These are phyloP conservation scores for Tholera decimalis DNA, from an alignment of 2,888 invertebrate genomes.

Conservation along the genomic window DNA sequence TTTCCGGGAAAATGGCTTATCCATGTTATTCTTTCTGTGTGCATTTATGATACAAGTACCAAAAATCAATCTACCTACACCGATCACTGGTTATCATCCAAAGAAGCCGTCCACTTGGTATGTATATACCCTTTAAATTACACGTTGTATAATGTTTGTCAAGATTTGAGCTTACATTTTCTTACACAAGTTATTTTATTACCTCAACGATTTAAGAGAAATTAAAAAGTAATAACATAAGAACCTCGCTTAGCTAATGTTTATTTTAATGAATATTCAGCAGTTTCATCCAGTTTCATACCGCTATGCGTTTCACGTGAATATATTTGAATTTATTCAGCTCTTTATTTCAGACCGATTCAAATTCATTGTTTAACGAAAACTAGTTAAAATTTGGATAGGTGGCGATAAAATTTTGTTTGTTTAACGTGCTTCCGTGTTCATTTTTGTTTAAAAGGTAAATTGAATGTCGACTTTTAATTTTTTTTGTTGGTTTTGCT, in stretches of 20 bases:
- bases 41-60: too few species aligned
- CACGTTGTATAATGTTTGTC: neutral
- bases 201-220: conserved; percentile 8
- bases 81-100: too few species aligned
- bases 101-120: too few species aligned
- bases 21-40: too few species aligned
- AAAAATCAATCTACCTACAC: too few species aligned
- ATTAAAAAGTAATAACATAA: conserved; percentile 36
- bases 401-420: conserved; percentile 4
- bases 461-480: neutral
- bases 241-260: conserved; percentile 50
- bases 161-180: conserved; percentile 11
- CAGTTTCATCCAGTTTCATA: conserved; percentile 62
- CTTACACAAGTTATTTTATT: conserved; percentile 11
- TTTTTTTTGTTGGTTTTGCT: neutral
- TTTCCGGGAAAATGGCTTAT: too few species aligned
- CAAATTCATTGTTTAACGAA: conserved; percentile 45
- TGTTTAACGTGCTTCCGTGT: conserved; percentile 3
- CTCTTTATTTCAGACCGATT: conserved; percentile 41
- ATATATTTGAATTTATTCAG: conserved; percentile 66
- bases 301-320: conserved; percentile 56
- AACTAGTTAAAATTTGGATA: conserved; percentile 33
- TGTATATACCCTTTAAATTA: too few species aligned
- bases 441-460: conserved; percentile 4
- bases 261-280: conserved; percentile 66